Base-by-base conservation (phyloP, 1,140 invertebrate species). In the Capitella teleta region DNA sequence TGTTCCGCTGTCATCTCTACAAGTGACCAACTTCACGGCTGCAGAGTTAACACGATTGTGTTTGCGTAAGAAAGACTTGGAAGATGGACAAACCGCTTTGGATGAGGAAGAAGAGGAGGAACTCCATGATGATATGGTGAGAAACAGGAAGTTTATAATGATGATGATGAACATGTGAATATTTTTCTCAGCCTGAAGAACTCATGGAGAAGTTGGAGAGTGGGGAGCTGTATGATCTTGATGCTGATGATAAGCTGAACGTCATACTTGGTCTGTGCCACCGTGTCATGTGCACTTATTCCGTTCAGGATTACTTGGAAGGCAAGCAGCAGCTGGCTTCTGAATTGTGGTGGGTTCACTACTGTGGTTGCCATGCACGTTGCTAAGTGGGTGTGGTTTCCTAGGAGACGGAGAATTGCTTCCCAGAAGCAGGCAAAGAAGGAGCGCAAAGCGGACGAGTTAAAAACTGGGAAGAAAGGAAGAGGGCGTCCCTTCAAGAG, bases 301-400 rank as follows among this genome's bases (percentile, higher is more conserved):
- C 68, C 37, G 62, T 67, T 14, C 68, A 70, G 55, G 65, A 70
- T 52, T 67, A 65, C 50, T 67, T 70, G 66, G 64, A 67, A 43
- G 63, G 66, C 34, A 63, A 62, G 47, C 66, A 68, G 45, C 54
- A 57, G 8, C 52, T 61, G 21, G 56, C 62, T 10, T 43, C 54
- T 21, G 24, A 57, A 25, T 51, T 68, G 12, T 64, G 61, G 67
- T 70, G 56, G 54, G 58, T 53, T 37, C n/a, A n/a, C n/a, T n/a
- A n/a, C n/a, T n/a, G n/a, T n/a, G n/a, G n/a, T n/a, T n/a, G n/a
- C n/a, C n/a, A n/a, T n/a, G n/a, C n/a, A n/a, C n/a, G n/a, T n/a
- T n/a, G n/a, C n/a, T n/a, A n/a, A n/a, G n/a, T n/a, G n/a, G n/a
- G 38, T 21, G 10, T 41, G 0, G 30, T 34, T 54, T 25, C 53